Base-by-base conservation (phyloP, 2,888 invertebrate genomes). In the Rhodophaea formosa region DNA sequence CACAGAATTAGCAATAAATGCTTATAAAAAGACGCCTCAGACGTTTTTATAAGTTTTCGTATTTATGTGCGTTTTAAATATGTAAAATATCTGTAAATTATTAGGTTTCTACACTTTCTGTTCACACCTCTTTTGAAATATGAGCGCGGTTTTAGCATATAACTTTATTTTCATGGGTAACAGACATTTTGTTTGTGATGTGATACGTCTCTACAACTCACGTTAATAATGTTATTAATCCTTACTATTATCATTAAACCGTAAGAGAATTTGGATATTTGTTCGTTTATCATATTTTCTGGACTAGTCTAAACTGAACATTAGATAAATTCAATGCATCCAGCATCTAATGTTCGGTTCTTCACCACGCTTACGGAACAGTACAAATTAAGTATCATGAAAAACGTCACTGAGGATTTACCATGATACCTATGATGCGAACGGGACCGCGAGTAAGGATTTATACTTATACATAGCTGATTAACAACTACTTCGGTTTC, bases 1-100 rank as follows among this genome's bases (percentile, higher is more conserved):
- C 39, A 8, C 39, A 8, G 12, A 39, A 39, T 39, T 39, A 39
- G 8, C 30, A 35, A 35, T 51, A 17, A 23, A 17, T 23, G 23
- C 3, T 8, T 32, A 30, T 35, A 16, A 16, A 16, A 51, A 30
- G 3, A 51, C 8, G 35, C 10, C 14, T 35, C 15, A 49, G 35
- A 51, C 51, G 14, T 17, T 51, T 51, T 51, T 51, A 51, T 51
- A 35, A 35, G 35, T 17, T 35, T 35, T 12, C 35, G 15, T 14
- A 16, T 51, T 51, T 35, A 51, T 17, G 51, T 17, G 15, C 17
- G 35, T 12, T 17, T 16, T 17, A 51, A 51, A 39, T 35, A 51
- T 51, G 51, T 51, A 35, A 51, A 51, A 51, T 51, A 51, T 35
- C 51, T 16, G 51, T 51, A 35, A 51, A 39, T 51, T 51, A 51